These are phyloP conservation scores for Sciurus vulgaris DNA, from an alignment of 2,797 vertebrate species.

Conservation along the genomic window DNA sequence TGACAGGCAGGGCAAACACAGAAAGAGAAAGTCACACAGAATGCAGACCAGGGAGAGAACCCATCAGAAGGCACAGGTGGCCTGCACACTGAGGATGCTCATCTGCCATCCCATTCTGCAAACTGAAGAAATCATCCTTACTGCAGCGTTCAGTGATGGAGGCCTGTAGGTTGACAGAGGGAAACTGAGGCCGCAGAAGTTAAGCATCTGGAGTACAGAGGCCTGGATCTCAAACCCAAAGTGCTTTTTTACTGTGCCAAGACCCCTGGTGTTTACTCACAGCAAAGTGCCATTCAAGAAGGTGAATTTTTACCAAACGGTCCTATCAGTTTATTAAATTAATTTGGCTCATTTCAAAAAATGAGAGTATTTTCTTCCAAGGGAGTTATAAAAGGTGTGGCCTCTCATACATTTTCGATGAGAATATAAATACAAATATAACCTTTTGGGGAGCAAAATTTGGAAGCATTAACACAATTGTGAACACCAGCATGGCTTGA, in stretches of 20 bases:
- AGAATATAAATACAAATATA: background rate
- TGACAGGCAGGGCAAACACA: background rate
- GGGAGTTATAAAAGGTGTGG: background rate
- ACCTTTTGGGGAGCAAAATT: background rate
- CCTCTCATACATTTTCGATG: background rate
- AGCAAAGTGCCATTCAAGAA: background rate
- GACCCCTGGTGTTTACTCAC: background rate
- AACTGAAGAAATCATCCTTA: background rate
- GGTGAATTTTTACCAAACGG: background rate
- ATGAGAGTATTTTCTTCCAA: background rate
- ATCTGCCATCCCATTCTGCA: no score
- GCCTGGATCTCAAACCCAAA: background rate
- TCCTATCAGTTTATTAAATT: slow-evolving; percentile 31
- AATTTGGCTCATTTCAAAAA: slow-evolving; percentile 24
- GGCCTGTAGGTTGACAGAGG: background rate
- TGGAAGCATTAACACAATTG: background rate
- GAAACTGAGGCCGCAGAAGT: slow-evolving; percentile 16
- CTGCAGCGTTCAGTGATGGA: background rate
- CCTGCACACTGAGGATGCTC: background rate
- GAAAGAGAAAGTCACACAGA: background rate
- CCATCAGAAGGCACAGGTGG: accelerated
- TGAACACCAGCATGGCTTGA: background rate
- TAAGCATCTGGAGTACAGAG: background rate
- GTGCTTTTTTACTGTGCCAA: background rate
- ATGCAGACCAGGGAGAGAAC: background rate